These are phyloP conservation scores for Mus musculus DNA, from an alignment of 2,113 vertebrate species.

Conservation along the genomic window DNA sequence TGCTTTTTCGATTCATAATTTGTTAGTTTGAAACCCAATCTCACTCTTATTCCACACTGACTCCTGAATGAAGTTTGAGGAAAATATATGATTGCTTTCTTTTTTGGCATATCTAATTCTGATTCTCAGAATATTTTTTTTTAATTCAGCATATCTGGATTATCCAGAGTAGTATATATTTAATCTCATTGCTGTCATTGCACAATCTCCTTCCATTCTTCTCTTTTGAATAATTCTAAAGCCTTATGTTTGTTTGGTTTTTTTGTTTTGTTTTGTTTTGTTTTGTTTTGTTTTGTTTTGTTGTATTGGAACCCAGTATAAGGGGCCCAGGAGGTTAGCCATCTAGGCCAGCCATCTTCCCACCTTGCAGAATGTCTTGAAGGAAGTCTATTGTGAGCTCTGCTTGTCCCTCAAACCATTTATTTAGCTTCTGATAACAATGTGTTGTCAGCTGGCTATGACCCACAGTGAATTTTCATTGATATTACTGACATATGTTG, in stretches of 20 bases:
- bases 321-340: no score
- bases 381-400: not conserved
- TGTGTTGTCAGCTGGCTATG: not conserved
- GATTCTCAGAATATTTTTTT: not conserved
- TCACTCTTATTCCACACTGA: not conserved
- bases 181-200: not conserved
- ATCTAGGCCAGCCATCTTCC: not conserved
- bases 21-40: not conserved
- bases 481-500: not conserved
- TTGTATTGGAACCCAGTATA: not conserved
- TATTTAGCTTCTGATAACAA: not conserved
- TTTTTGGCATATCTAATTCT: not conserved
- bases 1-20: not conserved
- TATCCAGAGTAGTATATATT: not conserved
- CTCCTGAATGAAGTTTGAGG: not conserved
- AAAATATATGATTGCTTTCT: not conserved
- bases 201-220: not conserved
- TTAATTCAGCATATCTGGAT: not conserved
- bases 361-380: not conserved
- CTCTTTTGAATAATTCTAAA: not conserved
- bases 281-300: not conserved
- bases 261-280: no score
- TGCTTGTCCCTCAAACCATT: not conserved
- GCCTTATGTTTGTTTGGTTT: no score
- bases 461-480: not conserved